Percentiles rank a stretch among this genome's conserved stretches.
These are phyloP conservation scores for Troilus luridus DNA, from an alignment of 2,888 invertebrate genomes.

Conservation along the genomic window DNA sequence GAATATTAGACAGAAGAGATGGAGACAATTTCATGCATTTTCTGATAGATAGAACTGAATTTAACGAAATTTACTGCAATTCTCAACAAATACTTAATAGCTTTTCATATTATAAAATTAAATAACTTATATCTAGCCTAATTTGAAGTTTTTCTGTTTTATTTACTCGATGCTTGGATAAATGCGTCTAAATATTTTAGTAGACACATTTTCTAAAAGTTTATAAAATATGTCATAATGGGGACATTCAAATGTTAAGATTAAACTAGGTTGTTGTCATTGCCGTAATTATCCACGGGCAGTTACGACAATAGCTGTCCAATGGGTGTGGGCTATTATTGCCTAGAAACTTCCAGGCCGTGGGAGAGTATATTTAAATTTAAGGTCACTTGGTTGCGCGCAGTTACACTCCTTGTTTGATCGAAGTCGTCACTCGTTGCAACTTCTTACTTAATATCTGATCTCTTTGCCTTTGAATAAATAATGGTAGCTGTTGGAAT, in stretches of 20 bases:
- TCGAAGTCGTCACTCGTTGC: conserved; percentile 10
- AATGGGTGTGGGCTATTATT: conserved; percentile 38
- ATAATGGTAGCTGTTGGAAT: conserved; percentile 80
- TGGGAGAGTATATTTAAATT: conserved; percentile 49
- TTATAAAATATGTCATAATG: background rate
- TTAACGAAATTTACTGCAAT: too few relatives aligned
- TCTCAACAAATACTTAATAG: too few relatives aligned
- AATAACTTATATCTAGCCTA: too few relatives aligned
- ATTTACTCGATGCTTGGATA: background rate
- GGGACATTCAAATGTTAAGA: background rate
- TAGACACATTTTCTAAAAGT: too few relatives aligned
- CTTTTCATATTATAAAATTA: too few relatives aligned
- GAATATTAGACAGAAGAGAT: too few relatives aligned
- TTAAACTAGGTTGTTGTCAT: background rate
- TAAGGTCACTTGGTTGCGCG: conserved; percentile 52
- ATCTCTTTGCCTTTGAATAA: background rate
- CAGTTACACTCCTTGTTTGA: conserved; percentile 44
- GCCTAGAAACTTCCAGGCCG: conserved; percentile 39
- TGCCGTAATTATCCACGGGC: background rate
- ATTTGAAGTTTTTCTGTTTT: background rate
- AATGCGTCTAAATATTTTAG: background rate
- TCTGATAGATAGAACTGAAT: too few relatives aligned
- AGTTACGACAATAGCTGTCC: background rate
- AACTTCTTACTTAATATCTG: background rate
- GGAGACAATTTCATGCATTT: too few relatives aligned